Evolutionary conservation across 1,140 invertebrate species (phyloP).

Genomic region (Bombus waltoni): DNA sequence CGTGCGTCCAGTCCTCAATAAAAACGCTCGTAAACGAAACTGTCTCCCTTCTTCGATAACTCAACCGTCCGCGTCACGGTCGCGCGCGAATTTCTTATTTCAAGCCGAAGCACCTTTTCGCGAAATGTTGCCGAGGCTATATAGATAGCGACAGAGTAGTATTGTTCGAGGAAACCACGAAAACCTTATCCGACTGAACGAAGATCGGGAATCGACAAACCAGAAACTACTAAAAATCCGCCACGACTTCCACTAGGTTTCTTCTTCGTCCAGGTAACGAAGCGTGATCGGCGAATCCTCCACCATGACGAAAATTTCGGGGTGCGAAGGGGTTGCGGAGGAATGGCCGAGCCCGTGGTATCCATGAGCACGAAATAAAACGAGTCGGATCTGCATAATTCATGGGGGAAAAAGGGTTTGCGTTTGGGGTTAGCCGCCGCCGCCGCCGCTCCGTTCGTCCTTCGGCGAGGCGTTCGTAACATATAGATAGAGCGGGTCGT

Average conservation of each 20-base stretch:
- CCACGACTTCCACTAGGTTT: background rate
- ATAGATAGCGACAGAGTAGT: constrained; percentile 7
- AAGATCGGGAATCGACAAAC: background rate
- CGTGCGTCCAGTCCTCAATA: constrained; percentile 29
- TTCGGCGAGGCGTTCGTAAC: constrained; percentile 25
- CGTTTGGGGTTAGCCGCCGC: constrained; percentile 57
- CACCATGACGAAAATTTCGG: constrained; percentile 62
- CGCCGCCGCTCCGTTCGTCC: constrained; percentile 50
- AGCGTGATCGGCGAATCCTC: constrained; percentile 11
- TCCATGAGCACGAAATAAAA: constrained; percentile 58
- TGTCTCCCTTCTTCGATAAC: background rate
- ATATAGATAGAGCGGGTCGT: constrained; percentile 23
- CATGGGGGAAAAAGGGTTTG: constrained; percentile 62
- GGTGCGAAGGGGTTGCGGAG: constrained; percentile 59
- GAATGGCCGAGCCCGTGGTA: constrained; percentile 42
- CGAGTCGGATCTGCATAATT: constrained; percentile 65
- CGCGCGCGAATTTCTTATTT: constrained; percentile 33
- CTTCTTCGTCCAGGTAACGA: background rate
- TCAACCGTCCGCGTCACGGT: background rate
- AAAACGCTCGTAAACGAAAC: constrained; percentile 40
- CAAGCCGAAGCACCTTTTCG: background rate
- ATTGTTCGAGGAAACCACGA: background rate
- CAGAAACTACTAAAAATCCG: background rate
- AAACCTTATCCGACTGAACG: background rate
- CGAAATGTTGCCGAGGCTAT: background rate